Percentiles rank a stretch among this genome's conserved stretches.
phyloP scores from a whole-genome alignment of 2,797 vertebrate species.

The Anas georgica region DNA sequence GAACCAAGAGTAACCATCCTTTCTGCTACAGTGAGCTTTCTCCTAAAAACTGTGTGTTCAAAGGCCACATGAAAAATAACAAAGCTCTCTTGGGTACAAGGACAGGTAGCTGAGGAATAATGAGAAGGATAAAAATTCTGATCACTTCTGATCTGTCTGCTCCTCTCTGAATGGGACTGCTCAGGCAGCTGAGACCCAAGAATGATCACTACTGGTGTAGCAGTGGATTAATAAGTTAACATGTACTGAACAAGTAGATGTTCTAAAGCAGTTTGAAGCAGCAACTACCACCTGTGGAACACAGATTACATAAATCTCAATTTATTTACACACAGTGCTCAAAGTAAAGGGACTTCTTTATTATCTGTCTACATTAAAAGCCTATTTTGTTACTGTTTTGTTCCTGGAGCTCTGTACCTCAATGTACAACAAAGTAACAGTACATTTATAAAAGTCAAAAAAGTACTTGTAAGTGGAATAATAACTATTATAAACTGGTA shows the following conservation, averaged over 20 bases:
- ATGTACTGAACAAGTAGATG: neutral
- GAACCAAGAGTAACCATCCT: neutral
- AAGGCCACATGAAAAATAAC: neutral
- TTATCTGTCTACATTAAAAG: neutral
- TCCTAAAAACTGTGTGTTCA: neutral
- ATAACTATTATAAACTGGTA: neutral
- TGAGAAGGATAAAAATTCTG: neutral
- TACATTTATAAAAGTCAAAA: neutral
- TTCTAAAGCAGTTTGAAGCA: neutral
- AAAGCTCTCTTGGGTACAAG: neutral
- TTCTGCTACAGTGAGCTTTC: neutral
- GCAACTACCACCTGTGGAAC: neutral
- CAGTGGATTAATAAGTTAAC: neutral
- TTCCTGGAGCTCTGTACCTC: neutral
- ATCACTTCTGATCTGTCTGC: neutral
- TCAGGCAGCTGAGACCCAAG: neutral
- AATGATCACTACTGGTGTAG: neutral
- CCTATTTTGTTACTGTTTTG: neutral
- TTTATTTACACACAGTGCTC: neutral
- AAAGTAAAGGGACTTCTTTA: neutral
- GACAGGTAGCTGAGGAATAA: neutral
- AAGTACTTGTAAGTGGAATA: neutral
- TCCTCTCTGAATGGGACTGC: neutral
- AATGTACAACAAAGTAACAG: neutral
- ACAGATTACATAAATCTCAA: neutral